Conservation (phyloP, 2,113 vertebrate genomes). For the Aythya baeri region DNA sequence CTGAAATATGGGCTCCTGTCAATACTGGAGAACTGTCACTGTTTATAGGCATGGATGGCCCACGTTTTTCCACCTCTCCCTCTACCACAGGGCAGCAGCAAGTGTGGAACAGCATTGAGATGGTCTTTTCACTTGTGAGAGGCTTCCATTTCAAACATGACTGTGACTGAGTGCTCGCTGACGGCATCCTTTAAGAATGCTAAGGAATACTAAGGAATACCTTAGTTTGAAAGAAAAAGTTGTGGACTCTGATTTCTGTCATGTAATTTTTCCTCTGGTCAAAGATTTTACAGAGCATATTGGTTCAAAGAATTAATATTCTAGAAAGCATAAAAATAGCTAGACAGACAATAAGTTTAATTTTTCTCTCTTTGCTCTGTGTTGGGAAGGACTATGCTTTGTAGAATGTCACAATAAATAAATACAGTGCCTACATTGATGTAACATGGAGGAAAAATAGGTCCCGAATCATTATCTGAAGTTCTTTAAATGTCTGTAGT, state of each 20-base stretch:
- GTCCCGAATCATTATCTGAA: not conserved
- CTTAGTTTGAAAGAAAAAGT: not conserved
- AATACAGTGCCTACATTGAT: not conserved
- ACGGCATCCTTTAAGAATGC: not conserved
- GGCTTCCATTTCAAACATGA: not conserved
- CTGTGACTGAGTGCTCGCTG: not conserved
- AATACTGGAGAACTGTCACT: not conserved
- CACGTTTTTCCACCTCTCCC: not conserved
- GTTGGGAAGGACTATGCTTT: not conserved
- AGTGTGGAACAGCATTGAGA: not conserved
- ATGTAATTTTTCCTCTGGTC: not conserved
- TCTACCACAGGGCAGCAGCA: not conserved
- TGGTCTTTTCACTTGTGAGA: not conserved
- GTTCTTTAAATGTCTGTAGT: not conserved
- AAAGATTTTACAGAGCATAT: not conserved
- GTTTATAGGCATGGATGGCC: not conserved
- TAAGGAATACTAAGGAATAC: no score
- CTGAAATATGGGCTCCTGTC: not conserved
- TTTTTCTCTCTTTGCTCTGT: not conserved
- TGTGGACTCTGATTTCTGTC: not conserved
- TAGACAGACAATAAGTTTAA: not conserved
- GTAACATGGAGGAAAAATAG: not conserved
- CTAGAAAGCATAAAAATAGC: not conserved
- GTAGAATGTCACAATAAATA: not conserved
- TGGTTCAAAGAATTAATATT: not conserved